Evolutionary conservation across 2,888 invertebrate genomes (phyloP).

Genomic region (Clitarchus hookeri): DNA sequence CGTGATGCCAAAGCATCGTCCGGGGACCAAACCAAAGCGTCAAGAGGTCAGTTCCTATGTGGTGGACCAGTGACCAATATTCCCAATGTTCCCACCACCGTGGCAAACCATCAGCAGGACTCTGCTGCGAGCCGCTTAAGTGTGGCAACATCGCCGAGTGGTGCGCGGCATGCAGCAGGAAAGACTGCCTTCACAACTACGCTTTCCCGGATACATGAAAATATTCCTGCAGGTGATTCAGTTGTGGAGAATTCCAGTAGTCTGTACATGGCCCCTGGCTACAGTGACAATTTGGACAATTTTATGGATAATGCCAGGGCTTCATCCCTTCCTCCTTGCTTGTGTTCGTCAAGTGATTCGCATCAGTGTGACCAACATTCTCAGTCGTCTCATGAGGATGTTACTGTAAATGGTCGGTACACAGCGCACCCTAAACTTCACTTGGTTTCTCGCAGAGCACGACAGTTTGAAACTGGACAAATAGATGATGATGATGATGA

Average conservation of each 20-base stretch:
- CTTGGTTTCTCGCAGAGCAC: conserved; percentile 73
- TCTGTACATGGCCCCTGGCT: conserved; percentile 21
- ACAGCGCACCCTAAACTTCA: conserved; percentile 54
- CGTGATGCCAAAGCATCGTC: conserved; percentile 47
- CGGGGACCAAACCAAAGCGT: conserved; percentile 40
- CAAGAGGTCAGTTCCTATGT: conserved; percentile 44
- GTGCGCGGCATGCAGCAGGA: conserved; percentile 17
- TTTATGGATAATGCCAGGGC: conserved; percentile 26
- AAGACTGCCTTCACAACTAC: conserved; percentile 62
- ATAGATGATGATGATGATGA: conserved; percentile 62
- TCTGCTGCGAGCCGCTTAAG: conserved; percentile 44
- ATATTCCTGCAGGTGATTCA: conserved; percentile 54
- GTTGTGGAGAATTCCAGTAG: conserved; percentile 12
- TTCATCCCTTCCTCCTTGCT: conserved; percentile 56
- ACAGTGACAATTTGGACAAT: conserved; percentile 27
- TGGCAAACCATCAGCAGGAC: conserved; percentile 36
- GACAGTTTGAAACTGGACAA: conserved; percentile 72
- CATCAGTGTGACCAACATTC: conserved; percentile 25
- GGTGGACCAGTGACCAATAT: conserved; percentile 45
- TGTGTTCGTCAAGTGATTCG: conserved; percentile 44
- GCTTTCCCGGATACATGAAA: conserved; percentile 67
- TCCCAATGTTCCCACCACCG: conserved; percentile 33
- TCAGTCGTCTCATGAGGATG: conserved; percentile 51
- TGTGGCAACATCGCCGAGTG: neutral
- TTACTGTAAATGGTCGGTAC: neutral